A percentile compares a stretch with the other conserved stretches of the same genome.
These are phyloP conservation scores for Phenacoccus solenopsis DNA, from an alignment of 1,140 invertebrate genomes.

Conservation along the genomic window DNA sequence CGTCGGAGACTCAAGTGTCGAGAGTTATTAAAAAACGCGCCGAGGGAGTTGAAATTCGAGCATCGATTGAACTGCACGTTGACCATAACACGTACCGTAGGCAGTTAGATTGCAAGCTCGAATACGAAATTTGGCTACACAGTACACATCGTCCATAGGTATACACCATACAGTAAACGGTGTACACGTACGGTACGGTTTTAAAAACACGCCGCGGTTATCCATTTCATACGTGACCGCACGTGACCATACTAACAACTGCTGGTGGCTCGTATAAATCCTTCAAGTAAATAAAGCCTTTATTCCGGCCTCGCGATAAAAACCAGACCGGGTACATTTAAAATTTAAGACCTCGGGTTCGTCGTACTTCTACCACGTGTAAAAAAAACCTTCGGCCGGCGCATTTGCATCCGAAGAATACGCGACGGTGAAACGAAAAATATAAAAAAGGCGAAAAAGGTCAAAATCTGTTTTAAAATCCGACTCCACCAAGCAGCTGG, in stretches of 20 bases:
- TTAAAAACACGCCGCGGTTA: no score
- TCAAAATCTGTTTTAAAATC: constrained; percentile 8
- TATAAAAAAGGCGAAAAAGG: constrained; percentile 4
- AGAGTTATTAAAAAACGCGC: no score
- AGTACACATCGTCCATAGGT: no score
- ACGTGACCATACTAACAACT: constrained; percentile 1
- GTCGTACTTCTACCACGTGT: constrained; percentile 5
- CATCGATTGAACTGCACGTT: no score
- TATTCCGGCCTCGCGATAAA: neutral
- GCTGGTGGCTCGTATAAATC: neutral
- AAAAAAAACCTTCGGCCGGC: neutral
- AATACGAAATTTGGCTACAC: no score
- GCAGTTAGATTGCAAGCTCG: no score
- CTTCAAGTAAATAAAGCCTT: constrained; percentile 10
- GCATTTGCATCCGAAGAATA: constrained; percentile 1
- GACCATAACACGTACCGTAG: no score
- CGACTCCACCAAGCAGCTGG: neutral
- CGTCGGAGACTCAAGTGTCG: no score
- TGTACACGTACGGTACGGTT: no score
- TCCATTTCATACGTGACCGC: no score
- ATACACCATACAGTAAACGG: no score
- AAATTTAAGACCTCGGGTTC: neutral
- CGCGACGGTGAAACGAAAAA: neutral
- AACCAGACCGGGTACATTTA: neutral
- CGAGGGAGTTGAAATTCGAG: no score